Base-by-base conservation (phyloP, 64 coral and sea anemone genomes). In the Porites australiensis region DNA sequence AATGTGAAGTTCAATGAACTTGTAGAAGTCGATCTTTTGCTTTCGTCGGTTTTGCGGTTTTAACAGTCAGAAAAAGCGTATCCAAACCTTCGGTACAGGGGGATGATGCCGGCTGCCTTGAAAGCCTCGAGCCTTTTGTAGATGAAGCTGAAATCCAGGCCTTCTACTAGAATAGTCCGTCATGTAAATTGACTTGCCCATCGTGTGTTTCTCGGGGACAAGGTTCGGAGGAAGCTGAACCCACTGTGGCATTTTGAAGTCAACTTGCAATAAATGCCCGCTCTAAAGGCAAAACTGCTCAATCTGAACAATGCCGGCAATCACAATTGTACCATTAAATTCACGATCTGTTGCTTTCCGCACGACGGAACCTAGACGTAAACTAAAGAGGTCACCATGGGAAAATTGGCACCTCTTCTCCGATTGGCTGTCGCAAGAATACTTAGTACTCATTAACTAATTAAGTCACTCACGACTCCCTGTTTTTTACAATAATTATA, bases 61-160 rank as follows among this genome's bases (percentile, higher is more conserved):
- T 57, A 4, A 5, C 1, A 57, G 1, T 7, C 14, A 44, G 3
- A 13, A 7, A 76, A 50, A 15, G 48, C 73, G 3, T 8, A 44
- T 76, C 15, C 81, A 71, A 50, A 97, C 95, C 95, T 97, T 97
- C 27, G 95, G 95, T 22, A 93, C 74, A 4, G 83, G 83, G n/a
- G 95, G 95, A 88, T 97, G 95, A 60, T 97, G 83, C 14, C 74
- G 74, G 16, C 76, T 94, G 5, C 88, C 67, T 2, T 43, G 70
- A 9, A 77, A 75, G 52, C 88, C 79, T 12, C 66, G 58, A 44
- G 92, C 64, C 44, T 97, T 97, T 70, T 91, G 91, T 53, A 97
- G 89, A 23, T 93, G 91, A 49, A 97, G 79, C 79, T 97, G 92
- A 86, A 97, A 97, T 43, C 93, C 89, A 14, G 95, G 95, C 70